Evolutionary conservation across 2,113 vertebrate species (phyloP).

Genomic region (Haemorhous mexicanus): DNA sequence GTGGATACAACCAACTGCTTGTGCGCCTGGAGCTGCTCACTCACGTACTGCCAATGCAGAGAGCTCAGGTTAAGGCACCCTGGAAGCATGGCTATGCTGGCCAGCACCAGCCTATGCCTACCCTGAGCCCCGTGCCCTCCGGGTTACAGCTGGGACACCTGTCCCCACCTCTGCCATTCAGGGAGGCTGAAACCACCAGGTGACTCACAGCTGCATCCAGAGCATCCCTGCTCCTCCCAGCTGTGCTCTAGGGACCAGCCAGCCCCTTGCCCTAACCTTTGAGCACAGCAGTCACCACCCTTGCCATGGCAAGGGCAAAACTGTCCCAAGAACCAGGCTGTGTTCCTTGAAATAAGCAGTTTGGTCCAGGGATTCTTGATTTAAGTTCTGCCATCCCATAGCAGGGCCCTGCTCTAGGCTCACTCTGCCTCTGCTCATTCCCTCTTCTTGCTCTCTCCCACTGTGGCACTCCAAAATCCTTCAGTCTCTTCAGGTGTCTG

Average conservation of each 20-base stretch:
- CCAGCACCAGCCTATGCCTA: not conserved
- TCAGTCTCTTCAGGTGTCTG: not conserved
- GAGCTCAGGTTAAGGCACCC: not conserved
- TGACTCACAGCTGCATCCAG: not conserved
- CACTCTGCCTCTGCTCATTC: not conserved
- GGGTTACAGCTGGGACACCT: not conserved
- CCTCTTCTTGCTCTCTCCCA: not conserved
- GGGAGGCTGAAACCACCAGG: not conserved
- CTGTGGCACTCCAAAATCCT: not conserved
- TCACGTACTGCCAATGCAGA: constrained; percentile 55
- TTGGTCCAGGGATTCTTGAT: not conserved
- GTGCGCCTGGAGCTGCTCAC: constrained; percentile 81
- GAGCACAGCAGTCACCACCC: not conserved
- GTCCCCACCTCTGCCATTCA: accelerated
- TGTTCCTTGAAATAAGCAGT: not conserved
- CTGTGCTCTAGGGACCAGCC: not conserved
- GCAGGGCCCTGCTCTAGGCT: not conserved
- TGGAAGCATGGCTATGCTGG: not conserved
- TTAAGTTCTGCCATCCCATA: not conserved
- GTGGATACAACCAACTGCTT: constrained; percentile 92
- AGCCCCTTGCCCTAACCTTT: not conserved
- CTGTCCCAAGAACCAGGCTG: not conserved
- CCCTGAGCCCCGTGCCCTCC: accelerated
- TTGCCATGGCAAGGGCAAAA: not conserved
- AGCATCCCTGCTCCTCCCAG: not conserved